Evolutionary conservation across 2,888 invertebrate species (phyloP), one percentile per base, ranked within the genome.

Genomic region (Leptogaster cylindrica): DNA sequence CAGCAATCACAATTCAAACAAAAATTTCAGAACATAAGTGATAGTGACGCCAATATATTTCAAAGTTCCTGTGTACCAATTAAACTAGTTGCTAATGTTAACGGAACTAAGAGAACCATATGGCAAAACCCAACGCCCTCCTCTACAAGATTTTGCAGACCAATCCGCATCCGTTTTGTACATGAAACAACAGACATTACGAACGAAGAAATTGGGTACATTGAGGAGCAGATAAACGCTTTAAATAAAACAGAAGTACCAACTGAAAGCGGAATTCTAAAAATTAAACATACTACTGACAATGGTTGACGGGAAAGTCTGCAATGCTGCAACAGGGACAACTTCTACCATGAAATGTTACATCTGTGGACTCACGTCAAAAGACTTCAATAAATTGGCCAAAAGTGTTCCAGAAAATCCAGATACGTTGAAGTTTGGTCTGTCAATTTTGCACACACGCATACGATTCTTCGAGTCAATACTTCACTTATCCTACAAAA

Each of bases 281-380:
- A 39, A 10, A 39, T 39, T 39, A 39, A 66, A 55, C 3, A 50
- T 75, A 63, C 12, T 70, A 25, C 66, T 73, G 6, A 75, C 75
- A 12, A 76, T 76, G 76, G 71, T 77, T 10, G 77, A 77, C 67
- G 76, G 71, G 3, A 78, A 77, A 68, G 74, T 77, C 0, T 76
- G 74, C 61, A 76, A 78, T 72, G 76, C 76, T 44, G 73, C 73
- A 3, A 74, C 75, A 12, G 69, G 74, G 28, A 77, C 75, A 10
- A 65, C 68, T 51, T 77, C 75, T 8, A 73, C 75, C 8, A 73
- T 72, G 73, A 73, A 71, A 28, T 79, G 77, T 64, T 77, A 76
- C 65, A 75, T 78, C 25, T 76, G 76, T 66, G 73, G 73, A 20
- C 68, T 70, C 33, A 79, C 77, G 25, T 76, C 76, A 3, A 77